Evolutionary conservation across 2,113 vertebrate genomes (phyloP).

Genomic region (Petrocephalus microphthalmus): DNA sequence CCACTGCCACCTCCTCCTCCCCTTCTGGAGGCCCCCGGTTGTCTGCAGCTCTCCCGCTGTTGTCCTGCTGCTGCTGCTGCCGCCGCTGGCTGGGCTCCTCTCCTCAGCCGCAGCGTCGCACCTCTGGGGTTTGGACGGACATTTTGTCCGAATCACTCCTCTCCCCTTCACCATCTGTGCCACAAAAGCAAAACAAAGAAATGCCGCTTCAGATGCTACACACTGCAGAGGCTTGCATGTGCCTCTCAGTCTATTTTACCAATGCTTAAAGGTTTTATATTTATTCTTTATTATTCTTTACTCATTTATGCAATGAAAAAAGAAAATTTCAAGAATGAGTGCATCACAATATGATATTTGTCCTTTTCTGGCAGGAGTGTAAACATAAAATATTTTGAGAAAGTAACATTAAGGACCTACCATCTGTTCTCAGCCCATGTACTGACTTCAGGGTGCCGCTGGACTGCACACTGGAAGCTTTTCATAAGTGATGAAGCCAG

Average conservation of each 20-base stretch:
- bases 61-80: conserved; percentile 24
- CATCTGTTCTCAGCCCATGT: background rate
- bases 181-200: background rate
- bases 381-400: background rate
- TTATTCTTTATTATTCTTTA: background rate
- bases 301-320: background rate
- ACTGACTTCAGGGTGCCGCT: background rate
- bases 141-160: conserved; percentile 68
- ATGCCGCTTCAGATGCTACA: background rate
- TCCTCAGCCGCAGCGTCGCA: background rate
- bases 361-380: background rate
- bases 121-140: conserved; percentile 42
- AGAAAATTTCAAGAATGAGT: background rate
- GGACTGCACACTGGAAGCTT: conserved; percentile 48
- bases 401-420: background rate
- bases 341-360: background rate
- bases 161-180: conserved; percentile 69
- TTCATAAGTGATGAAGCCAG: conserved; percentile 78
- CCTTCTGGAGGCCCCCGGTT: conserved; percentile 24
- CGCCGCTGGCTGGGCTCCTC: conserved; percentile 36
- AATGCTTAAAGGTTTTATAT: background rate
- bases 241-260: background rate
- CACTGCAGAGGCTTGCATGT: background rate
- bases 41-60: background rate
- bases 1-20: conserved; percentile 52